phyloP scores from a whole-genome alignment of 2,888 invertebrate genomes.

The Eurytoma adleriae region DNA sequence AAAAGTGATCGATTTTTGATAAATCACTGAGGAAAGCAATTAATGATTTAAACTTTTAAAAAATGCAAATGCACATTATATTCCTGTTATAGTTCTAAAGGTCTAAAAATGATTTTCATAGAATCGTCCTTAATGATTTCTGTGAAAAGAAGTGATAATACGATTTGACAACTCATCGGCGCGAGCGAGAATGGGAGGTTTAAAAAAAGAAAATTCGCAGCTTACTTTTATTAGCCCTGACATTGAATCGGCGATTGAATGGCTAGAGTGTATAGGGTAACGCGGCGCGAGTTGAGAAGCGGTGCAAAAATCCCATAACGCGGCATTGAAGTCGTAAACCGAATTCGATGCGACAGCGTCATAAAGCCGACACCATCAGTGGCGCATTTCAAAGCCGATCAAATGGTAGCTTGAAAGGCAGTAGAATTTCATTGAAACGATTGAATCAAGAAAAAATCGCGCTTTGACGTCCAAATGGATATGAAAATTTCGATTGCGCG shows the following conservation, averaged over 20 bases:
- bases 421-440: not conserved
- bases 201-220: not conserved
- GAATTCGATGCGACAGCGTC: slow-evolving; percentile 33
- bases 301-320: slow-evolving; percentile 30
- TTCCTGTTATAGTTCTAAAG: too few relatives aligned
- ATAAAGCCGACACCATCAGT: slow-evolving; percentile 31
- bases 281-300: not conserved
- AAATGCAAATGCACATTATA: too few relatives aligned
- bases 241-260: not conserved
- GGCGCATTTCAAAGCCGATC: slow-evolving; percentile 32
- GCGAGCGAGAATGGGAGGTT: not conserved
- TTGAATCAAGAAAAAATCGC: not conserved
- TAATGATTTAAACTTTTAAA: too few relatives aligned
- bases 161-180: not conserved
- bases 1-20: too few relatives aligned
- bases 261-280: not conserved
- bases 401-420: slow-evolving; percentile 18
- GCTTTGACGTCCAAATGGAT: slow-evolving; percentile 11
- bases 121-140: too few relatives aligned
- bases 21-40: too few relatives aligned
- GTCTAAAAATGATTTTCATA: too few relatives aligned
- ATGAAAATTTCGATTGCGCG: slow-evolving; percentile 20
- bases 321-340: slow-evolving; percentile 40
- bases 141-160: too few relatives aligned
- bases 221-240: slow-evolving; percentile 18